Evolutionary conservation across 2,888 invertebrate genomes (phyloP).

Genomic region (Zygothrica quintamaculata): DNA sequence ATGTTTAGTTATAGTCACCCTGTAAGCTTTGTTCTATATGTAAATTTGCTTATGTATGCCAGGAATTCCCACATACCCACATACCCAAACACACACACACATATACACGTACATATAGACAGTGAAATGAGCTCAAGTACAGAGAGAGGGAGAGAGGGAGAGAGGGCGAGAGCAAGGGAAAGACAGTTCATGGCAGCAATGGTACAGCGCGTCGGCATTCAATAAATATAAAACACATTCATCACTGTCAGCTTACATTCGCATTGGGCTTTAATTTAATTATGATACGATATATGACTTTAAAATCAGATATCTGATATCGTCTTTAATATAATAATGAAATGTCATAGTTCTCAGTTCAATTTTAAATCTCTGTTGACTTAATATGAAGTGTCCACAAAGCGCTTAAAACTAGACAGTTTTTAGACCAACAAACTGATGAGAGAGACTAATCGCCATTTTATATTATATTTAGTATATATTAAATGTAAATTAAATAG

Average conservation of each 20-base stretch:
- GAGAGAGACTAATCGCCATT: too few relatives aligned
- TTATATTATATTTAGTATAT: too few relatives aligned
- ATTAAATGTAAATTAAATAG: too few relatives aligned
- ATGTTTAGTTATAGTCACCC: not conserved
- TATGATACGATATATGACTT: slow-evolving; percentile 12
- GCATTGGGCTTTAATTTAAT: slow-evolving; percentile 42
- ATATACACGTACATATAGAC: not conserved
- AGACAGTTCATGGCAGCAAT: slow-evolving; percentile 15
- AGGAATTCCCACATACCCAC: slow-evolving; percentile 28
- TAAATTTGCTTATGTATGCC: slow-evolving; percentile 24
- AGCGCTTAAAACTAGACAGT: too few relatives aligned
- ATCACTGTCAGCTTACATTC: slow-evolving; percentile 66
- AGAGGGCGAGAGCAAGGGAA: too few relatives aligned
- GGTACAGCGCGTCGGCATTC: slow-evolving; percentile 32
- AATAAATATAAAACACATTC: slow-evolving; percentile 71
- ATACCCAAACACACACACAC: not conserved
- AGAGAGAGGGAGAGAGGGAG: too few relatives aligned
- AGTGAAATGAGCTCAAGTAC: not conserved
- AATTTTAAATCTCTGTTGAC: not conserved
- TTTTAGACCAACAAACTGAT: too few relatives aligned
- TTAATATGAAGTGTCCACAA: too few relatives aligned
- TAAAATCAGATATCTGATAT: slow-evolving; percentile 24
- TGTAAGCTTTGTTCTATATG: slow-evolving; percentile 8
- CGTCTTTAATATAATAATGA: too few relatives aligned
- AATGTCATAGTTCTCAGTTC: too few relatives aligned